Conservation (phyloP, 2,888 invertebrate species). For the Dendrolimus pini region DNA sequence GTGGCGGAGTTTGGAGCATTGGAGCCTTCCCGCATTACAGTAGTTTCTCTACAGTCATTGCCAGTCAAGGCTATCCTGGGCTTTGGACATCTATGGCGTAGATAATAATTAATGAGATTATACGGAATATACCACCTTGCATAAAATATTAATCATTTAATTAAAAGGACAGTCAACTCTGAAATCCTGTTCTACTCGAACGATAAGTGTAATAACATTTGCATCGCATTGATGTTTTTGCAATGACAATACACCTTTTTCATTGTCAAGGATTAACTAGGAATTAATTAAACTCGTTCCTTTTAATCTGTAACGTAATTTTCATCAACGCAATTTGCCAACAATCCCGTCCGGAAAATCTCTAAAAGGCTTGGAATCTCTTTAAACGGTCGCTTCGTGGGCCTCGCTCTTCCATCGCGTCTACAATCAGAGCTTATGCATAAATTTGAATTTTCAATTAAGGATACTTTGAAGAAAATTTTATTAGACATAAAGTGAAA, state of each 20-base stretch:
- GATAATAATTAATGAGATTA: too few species aligned
- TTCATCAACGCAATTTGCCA: constrained; percentile 58
- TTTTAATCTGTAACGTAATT: constrained; percentile 54
- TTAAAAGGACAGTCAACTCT: too few species aligned
- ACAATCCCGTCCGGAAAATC: constrained; percentile 34
- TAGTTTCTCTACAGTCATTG: too few species aligned
- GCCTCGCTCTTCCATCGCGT: constrained; percentile 41
- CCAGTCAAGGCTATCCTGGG: too few species aligned
- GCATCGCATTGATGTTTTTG: too few species aligned
- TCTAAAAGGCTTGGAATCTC: constrained; percentile 46
- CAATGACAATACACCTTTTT: constrained; percentile 12
- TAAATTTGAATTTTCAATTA: constrained; percentile 77
- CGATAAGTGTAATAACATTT: too few species aligned
- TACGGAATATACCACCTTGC: too few species aligned
- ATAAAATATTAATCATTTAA: too few species aligned
- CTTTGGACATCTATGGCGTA: too few species aligned
- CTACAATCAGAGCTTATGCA: constrained; percentile 75
- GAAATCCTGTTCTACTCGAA: too few species aligned
- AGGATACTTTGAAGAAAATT: constrained; percentile 73
- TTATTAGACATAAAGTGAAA: constrained; percentile 74
- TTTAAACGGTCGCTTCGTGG: constrained; percentile 43
- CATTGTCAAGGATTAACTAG: constrained; percentile 28
- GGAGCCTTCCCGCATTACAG: too few species aligned
- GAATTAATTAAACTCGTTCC: constrained; percentile 43
- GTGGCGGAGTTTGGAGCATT: too few species aligned